A percentile compares a stretch with the other conserved stretches of the same genome.
Conservation (phyloP, 2,113 vertebrate species). For the Procavia capensis region DNA sequence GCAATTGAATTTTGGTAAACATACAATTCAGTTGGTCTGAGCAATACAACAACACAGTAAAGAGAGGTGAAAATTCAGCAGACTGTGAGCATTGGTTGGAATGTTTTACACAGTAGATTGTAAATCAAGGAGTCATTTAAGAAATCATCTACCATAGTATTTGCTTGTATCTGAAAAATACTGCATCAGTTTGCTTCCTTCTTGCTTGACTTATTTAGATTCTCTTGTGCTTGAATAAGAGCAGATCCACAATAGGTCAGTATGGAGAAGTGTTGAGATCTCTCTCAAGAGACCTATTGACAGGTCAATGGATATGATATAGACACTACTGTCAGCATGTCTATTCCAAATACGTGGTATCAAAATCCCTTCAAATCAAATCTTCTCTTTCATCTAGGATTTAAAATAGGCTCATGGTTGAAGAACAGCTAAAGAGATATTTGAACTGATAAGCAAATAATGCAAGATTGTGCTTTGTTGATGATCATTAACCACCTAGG, state of each 20-base stretch:
- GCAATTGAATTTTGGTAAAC: neutral
- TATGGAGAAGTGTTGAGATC: neutral
- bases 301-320: neutral
- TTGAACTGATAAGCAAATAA: neutral
- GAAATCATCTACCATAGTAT: neutral
- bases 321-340: neutral
- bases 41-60: neutral
- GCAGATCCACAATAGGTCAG: neutral
- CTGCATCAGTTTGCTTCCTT: neutral
- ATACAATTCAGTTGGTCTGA: neutral
- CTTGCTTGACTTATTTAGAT: neutral
- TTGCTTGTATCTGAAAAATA: constrained; percentile 4
- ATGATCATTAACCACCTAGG: neutral
- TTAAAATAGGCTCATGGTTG: neutral
- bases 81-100: neutral
- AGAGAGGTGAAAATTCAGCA: neutral
- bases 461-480: neutral
- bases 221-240: neutral
- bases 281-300: neutral
- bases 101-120: neutral
- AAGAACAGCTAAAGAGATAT: constrained; percentile 31
- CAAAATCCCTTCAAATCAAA: constrained; percentile 3
- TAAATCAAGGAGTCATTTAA: neutral
- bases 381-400: neutral
- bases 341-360: neutral